Evolutionary conservation across 2,797 vertebrate species (phyloP).

Genomic region (Sebastes minor): DNA sequence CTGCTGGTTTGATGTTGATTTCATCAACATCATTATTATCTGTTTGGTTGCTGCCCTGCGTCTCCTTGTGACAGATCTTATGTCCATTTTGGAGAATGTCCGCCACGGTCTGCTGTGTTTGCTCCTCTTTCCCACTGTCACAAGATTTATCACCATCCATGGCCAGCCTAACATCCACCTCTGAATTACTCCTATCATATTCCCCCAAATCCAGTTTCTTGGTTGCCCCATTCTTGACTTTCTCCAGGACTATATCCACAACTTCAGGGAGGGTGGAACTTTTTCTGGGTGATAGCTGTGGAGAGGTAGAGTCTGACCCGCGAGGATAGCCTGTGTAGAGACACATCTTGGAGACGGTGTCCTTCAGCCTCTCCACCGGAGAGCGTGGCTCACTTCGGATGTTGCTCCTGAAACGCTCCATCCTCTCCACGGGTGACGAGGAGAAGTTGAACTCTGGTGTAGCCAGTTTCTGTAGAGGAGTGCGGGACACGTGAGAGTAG

Average conservation of each 20-base stretch:
- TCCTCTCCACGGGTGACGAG: conserved; percentile 74
- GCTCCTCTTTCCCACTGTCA: background rate
- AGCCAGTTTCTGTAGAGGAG: conserved; percentile 86
- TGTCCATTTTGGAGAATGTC: conserved; percentile 3
- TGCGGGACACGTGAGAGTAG: conserved; percentile 91
- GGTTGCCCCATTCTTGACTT: conserved; percentile 28
- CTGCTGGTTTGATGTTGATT: background rate
- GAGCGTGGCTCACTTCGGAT: conserved; percentile 79
- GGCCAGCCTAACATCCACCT: background rate
- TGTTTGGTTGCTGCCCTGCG: background rate
- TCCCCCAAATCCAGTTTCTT: conserved; percentile 47
- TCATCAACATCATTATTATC: background rate
- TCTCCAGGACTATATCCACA: conserved; percentile 73
- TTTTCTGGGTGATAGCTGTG: conserved; percentile 63
- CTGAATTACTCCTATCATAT: background rate
- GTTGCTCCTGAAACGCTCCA: conserved; percentile 71
- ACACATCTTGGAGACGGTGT: conserved; percentile 90
- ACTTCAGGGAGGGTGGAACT: conserved; percentile 75
- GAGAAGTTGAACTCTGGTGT: conserved; percentile 79
- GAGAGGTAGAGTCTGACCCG: conserved; percentile 68
- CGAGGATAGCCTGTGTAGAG: conserved; percentile 83
- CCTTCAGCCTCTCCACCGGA: conserved; percentile 86
- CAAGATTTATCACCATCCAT: background rate
- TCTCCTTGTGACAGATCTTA: background rate
- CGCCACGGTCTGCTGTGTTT: background rate